A percentile compares a stretch with the other conserved stretches of the same genome.
Evolutionary conservation across 2,888 invertebrate species (phyloP).

Genomic region (Orgyia antiqua): DNA sequence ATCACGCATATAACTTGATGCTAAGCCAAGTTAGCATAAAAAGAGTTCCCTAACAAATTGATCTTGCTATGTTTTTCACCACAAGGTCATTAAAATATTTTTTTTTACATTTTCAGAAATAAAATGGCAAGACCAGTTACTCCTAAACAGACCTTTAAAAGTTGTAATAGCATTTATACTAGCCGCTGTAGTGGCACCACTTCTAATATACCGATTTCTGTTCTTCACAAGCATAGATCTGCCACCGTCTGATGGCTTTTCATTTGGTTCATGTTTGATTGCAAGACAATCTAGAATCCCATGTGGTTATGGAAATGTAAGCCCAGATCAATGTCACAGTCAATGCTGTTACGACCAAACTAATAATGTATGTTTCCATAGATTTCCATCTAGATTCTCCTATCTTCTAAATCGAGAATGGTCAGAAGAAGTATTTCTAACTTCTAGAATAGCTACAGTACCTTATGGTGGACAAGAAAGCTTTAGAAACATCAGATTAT

Average conservation of each 20-base stretch:
- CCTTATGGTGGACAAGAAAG: constrained; percentile 48
- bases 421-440: constrained; percentile 45
- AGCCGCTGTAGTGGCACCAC: constrained; percentile 40
- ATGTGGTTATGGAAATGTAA: constrained; percentile 50
- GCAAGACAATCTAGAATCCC: constrained; percentile 43
- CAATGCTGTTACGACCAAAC: constrained; percentile 73
- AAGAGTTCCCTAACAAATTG: too few relatives aligned
- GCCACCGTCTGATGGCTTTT: constrained; percentile 54
- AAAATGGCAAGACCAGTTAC: constrained; percentile 56
- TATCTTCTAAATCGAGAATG: constrained; percentile 53
- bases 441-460: constrained; percentile 45
- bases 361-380: constrained; percentile 66
- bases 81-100: too few relatives aligned
- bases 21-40: too few relatives aligned
- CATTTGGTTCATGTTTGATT: constrained; percentile 58
- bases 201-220: constrained; percentile 49
- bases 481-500: constrained; percentile 38
- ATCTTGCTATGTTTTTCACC: too few relatives aligned
- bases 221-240: constrained; percentile 39
- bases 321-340: constrained; percentile 49
- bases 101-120: constrained; percentile 48
- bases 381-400: constrained; percentile 71
- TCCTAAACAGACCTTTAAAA: constrained; percentile 56
- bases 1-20: too few relatives aligned
- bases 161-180: constrained; percentile 36